phyloP scores from a whole-genome alignment of 2,888 invertebrate species.

The Torymus tubicola region DNA sequence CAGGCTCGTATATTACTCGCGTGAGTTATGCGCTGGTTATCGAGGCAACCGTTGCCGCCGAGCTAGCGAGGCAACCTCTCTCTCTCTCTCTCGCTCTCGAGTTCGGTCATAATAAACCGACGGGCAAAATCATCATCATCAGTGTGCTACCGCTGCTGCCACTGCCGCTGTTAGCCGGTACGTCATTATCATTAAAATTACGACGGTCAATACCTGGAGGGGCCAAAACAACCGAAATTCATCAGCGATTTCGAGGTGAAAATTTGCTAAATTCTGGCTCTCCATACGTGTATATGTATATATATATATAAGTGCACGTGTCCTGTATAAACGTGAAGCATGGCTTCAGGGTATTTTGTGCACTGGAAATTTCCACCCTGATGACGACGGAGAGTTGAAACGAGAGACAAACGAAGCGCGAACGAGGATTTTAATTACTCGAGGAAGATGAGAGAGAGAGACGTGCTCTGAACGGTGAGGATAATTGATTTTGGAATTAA shows the following conservation, averaged over 20 bases:
- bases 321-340: too few relatives aligned
- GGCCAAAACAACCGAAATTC: slow-evolving; percentile 35
- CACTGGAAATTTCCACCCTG: neutral
- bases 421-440: slow-evolving; percentile 35
- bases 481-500: slow-evolving; percentile 36
- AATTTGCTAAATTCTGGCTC: slow-evolving; percentile 18
- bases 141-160: neutral
- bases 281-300: too few relatives aligned
- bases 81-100: too few relatives aligned
- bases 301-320: too few relatives aligned
- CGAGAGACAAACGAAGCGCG: neutral
- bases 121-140: slow-evolving; percentile 41
- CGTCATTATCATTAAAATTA: slow-evolving; percentile 47
- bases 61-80: too few relatives aligned
- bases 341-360: too few relatives aligned
- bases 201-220: slow-evolving; percentile 36
- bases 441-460: neutral
- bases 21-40: slow-evolving; percentile 62
- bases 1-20: slow-evolving; percentile 62
- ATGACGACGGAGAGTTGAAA: neutral
- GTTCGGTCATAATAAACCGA: slow-evolving; percentile 42
- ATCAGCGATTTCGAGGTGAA: slow-evolving; percentile 29
- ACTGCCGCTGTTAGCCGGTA: neutral
- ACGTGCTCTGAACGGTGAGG: neutral
- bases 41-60: slow-evolving; percentile 30